These are phyloP conservation scores for Hylaeus volcanicus DNA, from an alignment of 1,140 invertebrate species.

Conservation along the genomic window DNA sequence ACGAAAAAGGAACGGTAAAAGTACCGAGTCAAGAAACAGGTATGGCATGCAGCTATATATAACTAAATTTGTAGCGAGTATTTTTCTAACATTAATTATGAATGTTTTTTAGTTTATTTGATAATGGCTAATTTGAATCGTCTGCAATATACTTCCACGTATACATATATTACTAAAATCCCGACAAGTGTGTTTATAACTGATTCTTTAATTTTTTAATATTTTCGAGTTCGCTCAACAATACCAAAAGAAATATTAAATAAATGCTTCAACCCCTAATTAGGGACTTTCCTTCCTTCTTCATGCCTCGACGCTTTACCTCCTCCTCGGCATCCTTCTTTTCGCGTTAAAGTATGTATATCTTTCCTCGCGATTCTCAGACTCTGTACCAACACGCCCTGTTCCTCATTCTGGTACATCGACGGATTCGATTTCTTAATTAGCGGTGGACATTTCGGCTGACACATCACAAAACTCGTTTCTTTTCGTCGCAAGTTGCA, in stretches of 20 bases:
- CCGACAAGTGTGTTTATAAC: too few species aligned
- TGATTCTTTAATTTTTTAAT: too few species aligned
- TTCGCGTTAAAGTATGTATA: neutral
- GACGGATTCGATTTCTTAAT: conserved; percentile 58
- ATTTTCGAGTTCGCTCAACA: too few species aligned
- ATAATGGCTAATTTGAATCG: too few species aligned
- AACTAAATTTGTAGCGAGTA: neutral
- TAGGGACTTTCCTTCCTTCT: too few species aligned
- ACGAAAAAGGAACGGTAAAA: neutral
- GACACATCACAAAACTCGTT: conserved; percentile 36
- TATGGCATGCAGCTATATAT: neutral
- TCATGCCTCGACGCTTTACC: too few species aligned
- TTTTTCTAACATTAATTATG: neutral
- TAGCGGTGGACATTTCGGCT: conserved; percentile 52
- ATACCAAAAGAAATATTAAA: too few species aligned
- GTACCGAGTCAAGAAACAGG: neutral
- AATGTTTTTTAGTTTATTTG: too few species aligned
- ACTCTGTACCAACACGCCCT: neutral
- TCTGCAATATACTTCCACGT: too few species aligned
- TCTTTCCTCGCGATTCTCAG: conserved; percentile 1
- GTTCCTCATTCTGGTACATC: neutral
- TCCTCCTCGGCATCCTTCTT: neutral
- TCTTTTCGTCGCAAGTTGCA: conserved; percentile 48
- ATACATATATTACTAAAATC: too few species aligned
- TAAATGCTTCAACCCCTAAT: too few species aligned